Percentiles rank a stretch among this genome's conserved stretches.
These are phyloP conservation scores for Sterrhoptilus dennistouni DNA, from an alignment of 2,113 vertebrate species.

Conservation along the genomic window DNA sequence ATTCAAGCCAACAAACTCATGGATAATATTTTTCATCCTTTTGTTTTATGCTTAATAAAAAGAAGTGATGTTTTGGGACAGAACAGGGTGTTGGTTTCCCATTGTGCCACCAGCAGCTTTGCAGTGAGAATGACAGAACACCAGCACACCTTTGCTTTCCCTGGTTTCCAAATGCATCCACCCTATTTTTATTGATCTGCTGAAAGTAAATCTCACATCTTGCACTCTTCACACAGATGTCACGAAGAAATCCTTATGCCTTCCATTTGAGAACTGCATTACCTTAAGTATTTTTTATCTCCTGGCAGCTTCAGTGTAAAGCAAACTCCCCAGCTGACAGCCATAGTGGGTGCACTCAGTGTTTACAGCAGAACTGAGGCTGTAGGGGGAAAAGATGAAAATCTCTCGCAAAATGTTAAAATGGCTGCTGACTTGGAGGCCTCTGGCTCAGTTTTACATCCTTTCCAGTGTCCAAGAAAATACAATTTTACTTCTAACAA, in stretches of 20 bases:
- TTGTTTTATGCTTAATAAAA: not conserved
- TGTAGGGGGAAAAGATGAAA: constrained; percentile 48
- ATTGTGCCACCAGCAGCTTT: not conserved
- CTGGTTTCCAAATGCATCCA: not conserved
- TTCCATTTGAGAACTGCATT: not conserved
- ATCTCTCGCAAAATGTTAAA: constrained; percentile 31
- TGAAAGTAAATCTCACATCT: not conserved
- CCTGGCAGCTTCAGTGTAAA: constrained; percentile 52
- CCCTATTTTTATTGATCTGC: not conserved
- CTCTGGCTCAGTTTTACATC: constrained; percentile 38
- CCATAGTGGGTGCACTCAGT: not conserved
- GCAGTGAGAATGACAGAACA: rapidly evolving
- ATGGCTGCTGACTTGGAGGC: constrained; percentile 55
- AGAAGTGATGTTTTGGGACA: not conserved
- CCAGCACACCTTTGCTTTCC: not conserved
- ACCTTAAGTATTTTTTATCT: constrained; percentile 35
- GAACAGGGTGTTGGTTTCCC: not conserved
- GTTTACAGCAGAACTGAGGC: constrained; percentile 10
- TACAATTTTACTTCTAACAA: constrained; percentile 38
- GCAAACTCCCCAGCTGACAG: constrained; percentile 14
- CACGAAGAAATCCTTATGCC: constrained; percentile 11
- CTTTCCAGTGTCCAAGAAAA: constrained; percentile 50
- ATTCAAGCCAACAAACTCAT: not conserved
- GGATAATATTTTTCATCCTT: not conserved
- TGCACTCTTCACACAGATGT: not conserved